Evolutionary conservation across 1,140 invertebrate genomes (phyloP).

Genomic region (Acromyrmex echinatior): DNA sequence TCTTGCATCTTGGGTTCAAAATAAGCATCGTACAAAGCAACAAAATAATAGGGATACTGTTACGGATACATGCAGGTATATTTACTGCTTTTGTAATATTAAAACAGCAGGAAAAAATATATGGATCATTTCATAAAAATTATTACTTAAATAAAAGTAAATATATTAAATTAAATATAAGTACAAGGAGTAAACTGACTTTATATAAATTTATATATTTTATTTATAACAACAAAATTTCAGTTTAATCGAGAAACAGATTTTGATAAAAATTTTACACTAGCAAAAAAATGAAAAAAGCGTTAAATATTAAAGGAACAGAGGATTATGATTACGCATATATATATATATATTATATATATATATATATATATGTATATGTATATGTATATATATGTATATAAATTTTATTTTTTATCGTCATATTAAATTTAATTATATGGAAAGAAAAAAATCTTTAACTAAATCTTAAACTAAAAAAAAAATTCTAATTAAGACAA

Average conservation of each 20-base stretch:
- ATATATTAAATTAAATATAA: not conserved
- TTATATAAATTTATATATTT: conserved; percentile 47
- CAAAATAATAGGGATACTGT: conserved; percentile 73
- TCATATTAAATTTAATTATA: not conserved
- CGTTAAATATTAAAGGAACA: not conserved
- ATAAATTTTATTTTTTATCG: not conserved
- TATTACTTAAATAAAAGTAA: not conserved
- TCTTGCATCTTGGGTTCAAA: conserved; percentile 80
- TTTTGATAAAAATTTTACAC: not conserved
- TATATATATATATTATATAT: too few relatives aligned
- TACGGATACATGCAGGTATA: conserved; percentile 76
- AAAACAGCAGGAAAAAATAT: not conserved
- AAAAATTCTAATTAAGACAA: not conserved
- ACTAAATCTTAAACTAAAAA: not conserved
- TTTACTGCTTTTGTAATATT: not conserved
- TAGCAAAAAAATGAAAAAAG: not conserved
- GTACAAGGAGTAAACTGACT: not conserved
- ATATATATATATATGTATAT: too few relatives aligned
- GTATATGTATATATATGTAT: not conserved
- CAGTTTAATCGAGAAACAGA: not conserved
- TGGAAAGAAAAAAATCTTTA: not conserved
- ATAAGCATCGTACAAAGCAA: conserved; percentile 80
- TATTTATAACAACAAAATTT: not conserved
- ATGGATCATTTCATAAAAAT: not conserved
- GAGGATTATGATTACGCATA: not conserved